These are phyloP conservation scores for Rhea americana DNA, from an alignment of 2,113 vertebrate species.

Conservation along the genomic window DNA sequence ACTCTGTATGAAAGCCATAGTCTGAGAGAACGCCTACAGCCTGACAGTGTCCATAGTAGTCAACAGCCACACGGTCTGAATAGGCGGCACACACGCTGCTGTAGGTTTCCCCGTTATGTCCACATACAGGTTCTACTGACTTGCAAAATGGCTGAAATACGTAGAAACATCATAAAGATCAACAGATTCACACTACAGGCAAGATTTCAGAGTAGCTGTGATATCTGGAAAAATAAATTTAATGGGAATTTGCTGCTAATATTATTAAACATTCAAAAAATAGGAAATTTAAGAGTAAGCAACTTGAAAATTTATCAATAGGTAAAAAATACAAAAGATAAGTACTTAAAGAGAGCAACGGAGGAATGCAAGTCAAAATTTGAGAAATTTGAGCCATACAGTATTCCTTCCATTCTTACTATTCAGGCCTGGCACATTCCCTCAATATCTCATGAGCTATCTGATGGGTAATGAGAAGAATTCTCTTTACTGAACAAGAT, in stretches of 20 bases:
- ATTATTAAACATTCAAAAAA: rapidly evolving
- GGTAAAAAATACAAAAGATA: neutral
- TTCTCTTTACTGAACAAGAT: neutral
- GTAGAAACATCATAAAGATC: rapidly evolving
- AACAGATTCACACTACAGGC: rapidly evolving
- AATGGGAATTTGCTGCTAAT: too few relatives aligned
- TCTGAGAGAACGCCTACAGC: conserved; percentile 84
- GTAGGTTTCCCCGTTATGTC: conserved; percentile 92
- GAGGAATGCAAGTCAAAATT: neutral
- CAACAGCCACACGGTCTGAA: conserved; percentile 87
- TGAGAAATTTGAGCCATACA: neutral
- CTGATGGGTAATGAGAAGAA: neutral
- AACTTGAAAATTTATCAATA: neutral
- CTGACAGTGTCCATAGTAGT: conserved; percentile 87
- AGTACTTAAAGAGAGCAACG: neutral
- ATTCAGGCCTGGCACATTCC: neutral
- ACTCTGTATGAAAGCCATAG: conserved; percentile 77
- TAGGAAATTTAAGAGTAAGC: neutral
- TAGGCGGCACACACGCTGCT: conserved; percentile 88
- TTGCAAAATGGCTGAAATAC: conserved; percentile 79
- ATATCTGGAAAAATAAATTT: rapidly evolving
- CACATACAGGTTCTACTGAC: conserved; percentile 80
- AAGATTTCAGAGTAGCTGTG: rapidly evolving
- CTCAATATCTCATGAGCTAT: neutral
- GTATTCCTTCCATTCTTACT: neutral